These are phyloP conservation scores for Protomyctophum bolini DNA, from an alignment of 2,113 vertebrate genomes.

Conservation along the genomic window DNA sequence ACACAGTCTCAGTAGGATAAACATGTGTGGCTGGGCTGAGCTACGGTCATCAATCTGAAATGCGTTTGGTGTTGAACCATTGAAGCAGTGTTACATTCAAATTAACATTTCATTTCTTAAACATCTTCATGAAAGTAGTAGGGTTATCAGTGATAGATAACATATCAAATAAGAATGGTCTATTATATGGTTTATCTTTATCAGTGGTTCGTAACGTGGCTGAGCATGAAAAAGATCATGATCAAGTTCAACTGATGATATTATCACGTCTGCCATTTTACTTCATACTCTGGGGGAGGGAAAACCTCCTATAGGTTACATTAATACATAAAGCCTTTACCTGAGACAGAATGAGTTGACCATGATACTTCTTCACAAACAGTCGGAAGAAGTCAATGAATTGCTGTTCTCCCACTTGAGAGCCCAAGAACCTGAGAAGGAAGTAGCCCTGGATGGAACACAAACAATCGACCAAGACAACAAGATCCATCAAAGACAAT, in stretches of 20 bases:
- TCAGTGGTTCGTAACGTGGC: conserved; percentile 30
- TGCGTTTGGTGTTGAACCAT: conserved; percentile 15
- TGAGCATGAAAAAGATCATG: conserved; percentile 21
- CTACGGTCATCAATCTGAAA: conserved; percentile 38
- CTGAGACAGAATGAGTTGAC: conserved; percentile 94
- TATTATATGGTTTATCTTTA: conserved; percentile 30
- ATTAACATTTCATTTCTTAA: conserved; percentile 25
- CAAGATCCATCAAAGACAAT: conserved; percentile 5
- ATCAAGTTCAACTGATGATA: too few species aligned
- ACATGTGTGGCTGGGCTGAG: conserved; percentile 42
- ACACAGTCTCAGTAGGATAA: conserved; percentile 45
- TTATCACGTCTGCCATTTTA: too few species aligned
- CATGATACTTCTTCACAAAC: conserved; percentile 89
- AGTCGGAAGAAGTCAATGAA: conserved; percentile 86
- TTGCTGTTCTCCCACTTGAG: conserved; percentile 79
- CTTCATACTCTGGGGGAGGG: too few species aligned
- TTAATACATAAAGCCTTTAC: conserved; percentile 64
- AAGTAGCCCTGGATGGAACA: conserved; percentile 88
- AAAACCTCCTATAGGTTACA: too few species aligned
- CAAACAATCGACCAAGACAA: conserved; percentile 16
- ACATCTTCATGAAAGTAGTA: conserved; percentile 52
- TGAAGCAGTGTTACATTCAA: conserved; percentile 36
- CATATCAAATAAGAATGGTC: conserved; percentile 30
- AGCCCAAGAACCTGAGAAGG: conserved; percentile 86
- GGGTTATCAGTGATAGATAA: conserved; percentile 29